Evolutionary conservation across 2,113 vertebrate genomes (phyloP), one percentile per base, ranked within the genome.

Genomic region (Ondatra zibethicus): DNA sequence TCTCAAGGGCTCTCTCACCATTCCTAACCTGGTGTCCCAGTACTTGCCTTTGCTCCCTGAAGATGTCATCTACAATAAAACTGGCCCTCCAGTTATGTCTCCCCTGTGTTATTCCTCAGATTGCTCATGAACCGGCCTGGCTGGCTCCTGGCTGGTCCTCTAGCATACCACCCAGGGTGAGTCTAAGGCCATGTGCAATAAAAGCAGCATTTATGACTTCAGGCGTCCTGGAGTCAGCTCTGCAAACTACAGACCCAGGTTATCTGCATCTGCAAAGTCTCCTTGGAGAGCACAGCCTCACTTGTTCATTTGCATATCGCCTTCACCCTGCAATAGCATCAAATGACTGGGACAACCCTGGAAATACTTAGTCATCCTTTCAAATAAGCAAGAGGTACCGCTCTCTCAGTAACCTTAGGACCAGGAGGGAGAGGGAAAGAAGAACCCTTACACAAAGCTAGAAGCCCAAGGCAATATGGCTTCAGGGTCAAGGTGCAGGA

Each of bases 111-210:
- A 47, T n/a, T 31, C 81, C 93, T 75, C 33, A 17, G 23, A 17
- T 1, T 75, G 50, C 7, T 61, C n/a, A 21, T 0, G 5, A 27
- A 4, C 47, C 9, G 33, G 14, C 36, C 84, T 39, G 36, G 0
- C 75, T 5, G 4, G 58, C 27, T 13, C 52, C 66, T 58, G 42
- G 7, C 9, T 12, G 86, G 81, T 23, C 8, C n/a, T 42, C 66
- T 52, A 52, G 66, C n/a, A 36, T 17, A 8, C 50, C 4, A 58
- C 73, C 39, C 29, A 31, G 29, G 58, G 45, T 33, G 42, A 58
- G n/a, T 9, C 14, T 14, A 0, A 0, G 8, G 63, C 2, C 3
- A 75, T 27, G 39, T 27, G 29, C 39, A 33, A 21, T 88, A 14
- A 75, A 55, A 23, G 3, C 1, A 8, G 13, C 73, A 29, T 68